phyloP scores from a whole-genome alignment of 2,888 invertebrate genomes.

The Drosophila subquinaria region DNA sequence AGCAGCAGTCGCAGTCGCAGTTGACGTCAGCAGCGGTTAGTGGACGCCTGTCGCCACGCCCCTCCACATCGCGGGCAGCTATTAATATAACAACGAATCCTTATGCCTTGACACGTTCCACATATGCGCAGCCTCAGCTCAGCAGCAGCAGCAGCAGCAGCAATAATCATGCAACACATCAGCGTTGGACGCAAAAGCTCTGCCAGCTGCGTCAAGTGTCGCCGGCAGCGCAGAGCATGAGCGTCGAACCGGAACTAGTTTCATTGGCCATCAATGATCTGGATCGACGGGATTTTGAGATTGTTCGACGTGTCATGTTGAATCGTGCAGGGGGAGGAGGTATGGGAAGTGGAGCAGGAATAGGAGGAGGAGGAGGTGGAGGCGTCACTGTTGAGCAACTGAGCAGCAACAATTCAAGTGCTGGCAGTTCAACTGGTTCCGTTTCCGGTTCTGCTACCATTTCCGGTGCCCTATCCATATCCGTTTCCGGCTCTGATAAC shows the following conservation, averaged over 20 bases:
- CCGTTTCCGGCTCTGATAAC: constrained; percentile 65
- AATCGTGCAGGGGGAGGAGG: constrained; percentile 68
- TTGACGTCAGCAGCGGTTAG: constrained; percentile 16
- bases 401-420: constrained; percentile 58
- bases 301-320: constrained; percentile 76
- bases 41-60: constrained; percentile 75
- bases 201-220: constrained; percentile 85
- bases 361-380: neutral
- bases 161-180: constrained; percentile 73
- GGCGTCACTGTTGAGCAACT: constrained; percentile 20
- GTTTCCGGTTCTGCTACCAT: constrained; percentile 39
- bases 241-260: constrained; percentile 67
- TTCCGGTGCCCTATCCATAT: neutral
- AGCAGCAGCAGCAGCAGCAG: constrained; percentile 37
- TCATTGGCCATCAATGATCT: constrained; percentile 66
- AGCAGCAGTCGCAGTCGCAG: constrained; percentile 19
- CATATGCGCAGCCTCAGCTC: constrained; percentile 9
- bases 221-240: constrained; percentile 78
- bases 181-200: constrained; percentile 85
- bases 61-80: constrained; percentile 78
- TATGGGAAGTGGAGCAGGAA: constrained; percentile 29
- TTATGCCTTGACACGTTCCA: constrained; percentile 52
- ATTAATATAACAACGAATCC: constrained; percentile 82
- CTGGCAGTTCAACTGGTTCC: constrained; percentile 59
- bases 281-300: constrained; percentile 80